A percentile compares a stretch with the other conserved stretches of the same genome.
phyloP scores from a whole-genome alignment of 2,113 vertebrate species.

The Hystrix brachyura region DNA sequence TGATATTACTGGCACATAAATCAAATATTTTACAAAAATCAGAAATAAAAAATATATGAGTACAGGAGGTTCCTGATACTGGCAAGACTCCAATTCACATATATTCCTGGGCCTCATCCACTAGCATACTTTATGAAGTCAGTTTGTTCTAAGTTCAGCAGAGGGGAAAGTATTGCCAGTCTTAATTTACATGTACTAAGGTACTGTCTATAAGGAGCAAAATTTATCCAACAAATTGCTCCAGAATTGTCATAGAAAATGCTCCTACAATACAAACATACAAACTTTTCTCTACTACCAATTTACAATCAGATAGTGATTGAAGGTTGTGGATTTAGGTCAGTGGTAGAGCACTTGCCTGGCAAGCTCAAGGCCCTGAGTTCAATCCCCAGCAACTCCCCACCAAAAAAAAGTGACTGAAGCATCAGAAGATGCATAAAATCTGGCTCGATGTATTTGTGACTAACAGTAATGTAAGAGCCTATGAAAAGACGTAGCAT shows the following conservation, averaged over 20 bases:
- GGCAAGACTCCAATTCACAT: conserved; percentile 56
- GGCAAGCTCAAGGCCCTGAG: too few relatives aligned
- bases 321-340: neutral
- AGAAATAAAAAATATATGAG: conserved; percentile 65
- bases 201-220: neutral
- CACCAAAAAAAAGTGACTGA: neutral
- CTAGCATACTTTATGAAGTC: conserved; percentile 45
- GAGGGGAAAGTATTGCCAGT: neutral
- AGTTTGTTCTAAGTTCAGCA: conserved; percentile 25
- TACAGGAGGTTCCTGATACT: conserved; percentile 53
- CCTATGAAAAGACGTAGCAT: neutral
- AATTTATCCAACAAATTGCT: conserved; percentile 3
- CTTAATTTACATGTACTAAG: conserved; percentile 24
- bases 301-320: neutral
- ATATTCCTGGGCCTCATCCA: conserved; percentile 3
- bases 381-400: too few relatives aligned
- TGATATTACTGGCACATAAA: conserved; percentile 64
- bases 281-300: conserved; percentile 33
- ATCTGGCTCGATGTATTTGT: conserved; percentile 30
- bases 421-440: conserved; percentile 14
- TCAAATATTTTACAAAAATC: conserved; percentile 70
- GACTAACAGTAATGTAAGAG: neutral
- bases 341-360: too few relatives aligned
- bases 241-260: neutral
- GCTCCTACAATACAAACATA: neutral